A percentile compares a stretch with the other conserved stretches of the same genome.
phyloP scores from a whole-genome alignment of 2,888 invertebrate genomes.

The Spodoptera littoralis region DNA sequence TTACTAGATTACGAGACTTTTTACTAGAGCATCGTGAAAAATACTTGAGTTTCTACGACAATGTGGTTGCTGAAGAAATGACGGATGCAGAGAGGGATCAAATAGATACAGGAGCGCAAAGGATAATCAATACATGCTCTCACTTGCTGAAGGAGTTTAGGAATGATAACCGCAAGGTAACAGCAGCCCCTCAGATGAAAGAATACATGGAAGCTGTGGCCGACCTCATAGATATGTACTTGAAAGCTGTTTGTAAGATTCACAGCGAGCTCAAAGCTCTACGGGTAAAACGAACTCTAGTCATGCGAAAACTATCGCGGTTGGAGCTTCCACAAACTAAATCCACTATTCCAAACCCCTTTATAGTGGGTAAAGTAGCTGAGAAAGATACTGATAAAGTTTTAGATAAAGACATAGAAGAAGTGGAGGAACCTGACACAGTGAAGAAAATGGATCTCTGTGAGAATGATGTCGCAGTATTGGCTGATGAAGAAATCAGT shows the following conservation, averaged over 20 bases:
- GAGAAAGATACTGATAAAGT: slow-evolving; percentile 65
- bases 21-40: slow-evolving; percentile 94
- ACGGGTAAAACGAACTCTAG: slow-evolving; percentile 94
- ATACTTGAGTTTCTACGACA: slow-evolving; percentile 94
- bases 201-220: slow-evolving; percentile 94
- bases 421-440: slow-evolving; percentile 67
- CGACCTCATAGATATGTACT: slow-evolving; percentile 93
- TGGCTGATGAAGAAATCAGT: slow-evolving; percentile 91
- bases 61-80: slow-evolving; percentile 92
- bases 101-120: slow-evolving; percentile 95
- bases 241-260: slow-evolving; percentile 95
- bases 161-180: slow-evolving; percentile 88
- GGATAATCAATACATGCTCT: slow-evolving; percentile 94
- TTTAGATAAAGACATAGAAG: slow-evolving; percentile 60
- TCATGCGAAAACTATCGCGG: slow-evolving; percentile 94
- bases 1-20: slow-evolving; percentile 94
- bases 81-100: slow-evolving; percentile 95
- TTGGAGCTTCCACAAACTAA: slow-evolving; percentile 85
- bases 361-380: slow-evolving; percentile 66
- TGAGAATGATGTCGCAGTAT: slow-evolving; percentile 82
- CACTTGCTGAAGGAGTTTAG: slow-evolving; percentile 93
- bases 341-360: slow-evolving; percentile 75
- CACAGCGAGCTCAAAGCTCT: slow-evolving; percentile 96
- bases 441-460: slow-evolving; percentile 76
- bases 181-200: slow-evolving; percentile 90